These are phyloP conservation scores for Choloepus hoffmanni DNA, from an alignment of 2,113 vertebrate species.

Conservation along the genomic window DNA sequence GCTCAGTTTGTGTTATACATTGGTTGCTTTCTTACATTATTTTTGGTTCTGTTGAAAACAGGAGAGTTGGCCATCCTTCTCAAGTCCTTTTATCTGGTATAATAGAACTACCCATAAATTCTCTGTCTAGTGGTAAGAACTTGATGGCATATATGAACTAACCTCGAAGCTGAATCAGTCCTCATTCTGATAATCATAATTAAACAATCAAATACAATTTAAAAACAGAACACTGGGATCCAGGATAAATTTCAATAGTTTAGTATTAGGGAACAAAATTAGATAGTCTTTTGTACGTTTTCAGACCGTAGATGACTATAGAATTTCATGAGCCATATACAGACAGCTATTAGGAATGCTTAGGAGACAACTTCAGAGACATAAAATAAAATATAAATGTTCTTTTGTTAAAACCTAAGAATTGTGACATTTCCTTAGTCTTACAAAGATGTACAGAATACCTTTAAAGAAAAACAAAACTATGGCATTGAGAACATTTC, in stretches of 20 bases:
- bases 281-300: not conserved
- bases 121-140: not conserved
- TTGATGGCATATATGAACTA: not conserved
- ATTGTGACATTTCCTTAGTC: not conserved
- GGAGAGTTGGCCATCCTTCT: not conserved
- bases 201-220: not conserved
- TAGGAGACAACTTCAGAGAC: not conserved
- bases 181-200: not conserved
- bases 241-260: not conserved
- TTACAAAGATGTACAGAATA: slow-evolving; percentile 8
- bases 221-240: not conserved
- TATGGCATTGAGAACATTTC: not conserved
- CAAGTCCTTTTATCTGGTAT: not conserved
- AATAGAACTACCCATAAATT: not conserved
- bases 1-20: not conserved
- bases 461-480: not conserved
- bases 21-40: not conserved
- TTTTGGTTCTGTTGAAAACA: not conserved
- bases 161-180: not conserved
- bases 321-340: not conserved
- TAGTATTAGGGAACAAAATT: not conserved
- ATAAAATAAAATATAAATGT: not conserved
- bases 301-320: not conserved
- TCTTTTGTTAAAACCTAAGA: not conserved
- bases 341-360: not conserved